Conservation (phyloP, 37 sponge, comb jelly and placozoan species). For the Tethya wilhelma region DNA sequence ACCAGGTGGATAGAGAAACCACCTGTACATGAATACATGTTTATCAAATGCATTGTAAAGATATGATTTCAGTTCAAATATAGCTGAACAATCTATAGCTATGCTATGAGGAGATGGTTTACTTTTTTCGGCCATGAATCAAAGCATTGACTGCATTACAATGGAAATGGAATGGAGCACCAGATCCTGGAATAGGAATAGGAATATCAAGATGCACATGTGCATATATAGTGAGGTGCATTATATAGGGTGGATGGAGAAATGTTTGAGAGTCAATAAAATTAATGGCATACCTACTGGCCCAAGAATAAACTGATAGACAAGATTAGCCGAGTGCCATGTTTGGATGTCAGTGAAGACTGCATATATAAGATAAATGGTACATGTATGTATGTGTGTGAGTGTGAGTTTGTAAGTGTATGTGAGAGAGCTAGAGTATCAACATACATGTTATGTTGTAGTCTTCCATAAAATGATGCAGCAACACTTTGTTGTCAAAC, state of each 20-base stretch:
- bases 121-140: constrained; percentile 52
- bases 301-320: constrained; percentile 51
- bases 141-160: constrained; percentile 45
- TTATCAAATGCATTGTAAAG: too few relatives aligned
- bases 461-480: constrained; percentile 1
- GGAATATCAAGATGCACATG: too few relatives aligned
- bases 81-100: too few relatives aligned
- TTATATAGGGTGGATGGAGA: background rate
- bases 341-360: background rate
- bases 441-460: background rate
- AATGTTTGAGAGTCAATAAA: too few relatives aligned
- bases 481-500: constrained; percentile 37
- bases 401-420: too few relatives aligned
- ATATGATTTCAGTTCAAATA: too few relatives aligned
- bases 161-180: constrained; percentile 62
- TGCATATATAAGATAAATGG: background rate
- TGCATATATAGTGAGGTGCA: too few relatives aligned
- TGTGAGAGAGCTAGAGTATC: too few relatives aligned
- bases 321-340: background rate
- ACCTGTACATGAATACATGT: background rate
- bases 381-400: too few relatives aligned
- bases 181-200: constrained; percentile 33
- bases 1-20: constrained; percentile 35
- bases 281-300: constrained; percentile 34
- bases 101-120: background rate